Conservation (phyloP, 2,113 vertebrate genomes). For the Oostethus manadensis region DNA sequence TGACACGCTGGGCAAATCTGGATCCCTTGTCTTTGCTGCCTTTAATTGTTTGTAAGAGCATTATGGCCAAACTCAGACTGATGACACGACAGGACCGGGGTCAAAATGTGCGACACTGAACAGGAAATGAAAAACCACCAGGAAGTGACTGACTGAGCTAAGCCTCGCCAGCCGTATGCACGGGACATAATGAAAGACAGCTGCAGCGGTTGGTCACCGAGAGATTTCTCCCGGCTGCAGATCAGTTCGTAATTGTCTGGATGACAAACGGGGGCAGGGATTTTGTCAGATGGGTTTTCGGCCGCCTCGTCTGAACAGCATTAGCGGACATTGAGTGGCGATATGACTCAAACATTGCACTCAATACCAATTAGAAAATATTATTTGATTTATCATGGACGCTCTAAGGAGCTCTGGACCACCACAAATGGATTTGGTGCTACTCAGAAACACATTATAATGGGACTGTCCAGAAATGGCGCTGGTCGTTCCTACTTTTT, state of each 20-base stretch:
- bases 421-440: no score
- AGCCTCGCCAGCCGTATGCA: slow-evolving; percentile 49
- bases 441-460: no score
- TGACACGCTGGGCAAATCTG: slow-evolving; percentile 26
- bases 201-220: slow-evolving; percentile 23
- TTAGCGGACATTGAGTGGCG: no score
- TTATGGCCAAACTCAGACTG: slow-evolving; percentile 10
- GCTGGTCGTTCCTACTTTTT: no score
- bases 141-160: slow-evolving; percentile 34
- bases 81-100: slow-evolving; percentile 1
- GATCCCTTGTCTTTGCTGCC: slow-evolving; percentile 18
- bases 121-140: slow-evolving; percentile 50
- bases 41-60: slow-evolving; percentile 35
- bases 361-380: no score
- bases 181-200: slow-evolving; percentile 44
- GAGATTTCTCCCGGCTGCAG: slow-evolving; percentile 37
- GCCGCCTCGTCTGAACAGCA: no score
- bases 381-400: no score
- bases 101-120: slow-evolving; percentile 9
- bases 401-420: no score
- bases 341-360: no score
- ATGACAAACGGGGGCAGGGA: slow-evolving; percentile 21
- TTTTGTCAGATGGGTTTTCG: neutral
- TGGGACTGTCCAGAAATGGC: no score
- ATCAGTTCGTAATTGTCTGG: slow-evolving; percentile 18